phyloP scores from a whole-genome alignment of 2,888 invertebrate genomes.

The Lasioglossum zephyrum region DNA sequence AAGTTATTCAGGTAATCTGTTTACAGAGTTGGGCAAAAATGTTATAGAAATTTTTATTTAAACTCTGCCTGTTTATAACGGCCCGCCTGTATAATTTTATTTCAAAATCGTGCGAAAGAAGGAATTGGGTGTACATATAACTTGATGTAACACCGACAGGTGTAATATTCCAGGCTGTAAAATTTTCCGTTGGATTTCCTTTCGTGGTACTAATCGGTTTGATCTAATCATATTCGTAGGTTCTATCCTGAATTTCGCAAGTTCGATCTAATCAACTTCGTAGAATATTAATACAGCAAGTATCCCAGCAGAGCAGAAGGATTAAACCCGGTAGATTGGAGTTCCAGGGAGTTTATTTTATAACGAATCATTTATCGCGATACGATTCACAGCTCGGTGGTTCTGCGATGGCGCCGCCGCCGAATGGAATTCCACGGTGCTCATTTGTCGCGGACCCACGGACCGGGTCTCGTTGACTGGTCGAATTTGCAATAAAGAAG shows the following conservation, averaged over 20 bases:
- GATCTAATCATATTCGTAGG: neutral
- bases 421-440: constrained; percentile 68
- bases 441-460: constrained; percentile 66
- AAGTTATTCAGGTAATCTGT: too few relatives aligned
- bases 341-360: constrained; percentile 38
- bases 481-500: constrained; percentile 75
- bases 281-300: neutral
- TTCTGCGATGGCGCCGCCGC: constrained; percentile 28
- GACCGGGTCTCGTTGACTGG: constrained; percentile 65
- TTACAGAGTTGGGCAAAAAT: too few relatives aligned
- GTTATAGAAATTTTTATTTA: too few relatives aligned
- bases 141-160: neutral
- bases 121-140: too few relatives aligned
- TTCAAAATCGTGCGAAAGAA: too few relatives aligned
- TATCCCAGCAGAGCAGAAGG: neutral
- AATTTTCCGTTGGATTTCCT: neutral
- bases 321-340: neutral
- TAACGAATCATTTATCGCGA: constrained; percentile 64
- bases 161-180: neutral
- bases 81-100: too few relatives aligned
- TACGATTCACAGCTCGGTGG: constrained; percentile 41
- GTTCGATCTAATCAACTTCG: neutral
- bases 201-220: neutral
- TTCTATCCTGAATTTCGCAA: neutral
- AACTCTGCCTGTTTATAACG: too few relatives aligned